Percentiles rank a stretch among this genome's conserved stretches.
Evolutionary conservation across 1,140 invertebrate genomes (phyloP).

Genomic region (Leptopilina clavipes): DNA sequence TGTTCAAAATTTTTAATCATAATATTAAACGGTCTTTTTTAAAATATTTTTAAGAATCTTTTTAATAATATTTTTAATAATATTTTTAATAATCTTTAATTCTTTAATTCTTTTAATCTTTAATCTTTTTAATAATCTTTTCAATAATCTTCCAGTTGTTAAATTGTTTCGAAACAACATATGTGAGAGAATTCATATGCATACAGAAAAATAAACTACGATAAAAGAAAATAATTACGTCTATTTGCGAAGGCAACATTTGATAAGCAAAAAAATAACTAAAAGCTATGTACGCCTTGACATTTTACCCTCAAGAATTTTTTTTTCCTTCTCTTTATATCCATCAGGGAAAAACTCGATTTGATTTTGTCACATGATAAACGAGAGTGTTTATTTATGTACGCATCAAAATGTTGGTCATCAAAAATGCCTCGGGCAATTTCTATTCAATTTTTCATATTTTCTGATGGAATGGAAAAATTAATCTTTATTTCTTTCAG

Average conservation of each 20-base stretch:
- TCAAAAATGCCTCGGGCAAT: background rate
- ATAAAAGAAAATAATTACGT: too few species aligned
- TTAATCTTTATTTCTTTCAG: background rate
- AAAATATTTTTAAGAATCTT: too few species aligned
- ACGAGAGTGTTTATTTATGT: background rate
- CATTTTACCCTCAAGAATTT: background rate
- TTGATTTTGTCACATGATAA: background rate
- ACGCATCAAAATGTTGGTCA: background rate
- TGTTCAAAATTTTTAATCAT: too few species aligned
- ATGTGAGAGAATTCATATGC: too few species aligned
- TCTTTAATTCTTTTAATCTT: too few species aligned
- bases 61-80: too few species aligned
- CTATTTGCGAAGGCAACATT: background rate
- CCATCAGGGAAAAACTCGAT: background rate
- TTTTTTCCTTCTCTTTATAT: background rate
- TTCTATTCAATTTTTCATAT: constrained; percentile 9
- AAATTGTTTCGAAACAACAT: too few species aligned
- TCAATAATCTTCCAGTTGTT: too few species aligned
- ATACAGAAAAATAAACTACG: too few species aligned
- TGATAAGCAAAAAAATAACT: background rate
- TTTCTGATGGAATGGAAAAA: background rate
- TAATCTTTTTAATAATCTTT: too few species aligned
- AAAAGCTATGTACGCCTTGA: background rate
- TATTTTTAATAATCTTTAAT: too few species aligned
- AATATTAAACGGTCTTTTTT: too few species aligned